Evolutionary conservation across 2,113 vertebrate genomes (phyloP).

Genomic region (Tursiops truncatus): DNA sequence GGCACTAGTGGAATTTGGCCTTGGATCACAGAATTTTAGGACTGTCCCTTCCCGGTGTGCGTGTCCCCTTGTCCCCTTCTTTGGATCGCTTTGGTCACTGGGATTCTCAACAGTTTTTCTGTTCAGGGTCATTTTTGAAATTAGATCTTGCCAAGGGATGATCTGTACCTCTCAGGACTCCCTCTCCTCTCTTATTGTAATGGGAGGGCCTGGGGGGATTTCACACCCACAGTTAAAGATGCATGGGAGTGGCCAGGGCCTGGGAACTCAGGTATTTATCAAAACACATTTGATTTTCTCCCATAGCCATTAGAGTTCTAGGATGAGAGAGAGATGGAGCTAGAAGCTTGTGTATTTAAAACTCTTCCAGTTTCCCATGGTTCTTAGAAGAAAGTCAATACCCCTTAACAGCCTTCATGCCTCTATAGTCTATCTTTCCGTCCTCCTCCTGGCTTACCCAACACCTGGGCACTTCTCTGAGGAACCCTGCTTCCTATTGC

Average conservation of each 20-base stretch:
- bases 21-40: conserved; percentile 49
- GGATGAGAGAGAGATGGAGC: not conserved
- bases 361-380: not conserved
- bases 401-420: too few species aligned
- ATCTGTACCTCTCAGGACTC: not conserved
- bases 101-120: not conserved
- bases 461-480: not conserved
- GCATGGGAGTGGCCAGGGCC: not conserved
- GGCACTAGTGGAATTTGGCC: conserved; percentile 62
- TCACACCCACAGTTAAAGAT: not conserved
- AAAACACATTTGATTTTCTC: not conserved
- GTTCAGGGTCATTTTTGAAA: not conserved
- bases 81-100: not conserved
- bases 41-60: conserved; percentile 25
- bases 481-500: not conserved
- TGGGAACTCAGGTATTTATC: not conserved
- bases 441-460: not conserved
- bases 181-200: not conserved
- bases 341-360: not conserved
- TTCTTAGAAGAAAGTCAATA: not conserved
- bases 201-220: not conserved
- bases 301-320: not conserved
- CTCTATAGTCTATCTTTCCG: not conserved
- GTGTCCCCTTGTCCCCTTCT: not conserved
- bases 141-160: not conserved